phyloP scores from a whole-genome alignment of 92 coral and sea anemone species.

The Plumapathes pennacea region DNA sequence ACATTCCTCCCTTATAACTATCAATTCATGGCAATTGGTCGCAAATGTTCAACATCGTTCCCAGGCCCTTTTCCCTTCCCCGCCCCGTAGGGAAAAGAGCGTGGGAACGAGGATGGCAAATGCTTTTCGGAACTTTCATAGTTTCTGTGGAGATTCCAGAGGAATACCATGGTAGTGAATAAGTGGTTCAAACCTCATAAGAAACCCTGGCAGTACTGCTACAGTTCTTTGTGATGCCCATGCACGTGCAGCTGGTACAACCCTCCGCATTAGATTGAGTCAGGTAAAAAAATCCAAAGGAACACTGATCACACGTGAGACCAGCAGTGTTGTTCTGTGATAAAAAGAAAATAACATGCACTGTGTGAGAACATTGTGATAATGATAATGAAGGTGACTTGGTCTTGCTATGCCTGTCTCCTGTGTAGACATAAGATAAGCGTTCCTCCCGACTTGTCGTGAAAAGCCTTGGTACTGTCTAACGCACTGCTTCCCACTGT shows the following conservation, averaged over 20 bases:
- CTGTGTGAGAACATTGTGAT: no score
- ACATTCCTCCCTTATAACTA: no score
- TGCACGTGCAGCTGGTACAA: conserved; percentile 86
- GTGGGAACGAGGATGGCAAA: background rate
- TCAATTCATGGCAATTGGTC: background rate
- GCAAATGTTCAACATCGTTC: background rate
- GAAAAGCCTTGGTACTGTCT: no score
- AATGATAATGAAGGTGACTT: no score
- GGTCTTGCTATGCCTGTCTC: no score
- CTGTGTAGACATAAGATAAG: no score
- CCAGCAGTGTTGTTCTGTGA: conserved; percentile 81
- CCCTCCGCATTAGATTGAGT: conserved; percentile 73
- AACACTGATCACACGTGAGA: conserved; percentile 56
- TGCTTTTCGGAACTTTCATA: no score
- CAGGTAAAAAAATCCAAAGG: conserved; percentile 77
- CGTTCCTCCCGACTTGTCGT: no score
- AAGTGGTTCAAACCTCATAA: conserved; percentile 39
- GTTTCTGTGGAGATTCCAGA: background rate
- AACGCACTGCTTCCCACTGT: no score
- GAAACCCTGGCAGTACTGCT: conserved; percentile 48
- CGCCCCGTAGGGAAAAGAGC: background rate
- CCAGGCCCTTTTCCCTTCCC: background rate
- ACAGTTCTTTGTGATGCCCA: conserved; percentile 85
- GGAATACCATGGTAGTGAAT: background rate
- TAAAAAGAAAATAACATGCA: no score